These are phyloP conservation scores for Drosophila tripunctata DNA, from an alignment of 2,888 invertebrate species.

Conservation along the genomic window DNA sequence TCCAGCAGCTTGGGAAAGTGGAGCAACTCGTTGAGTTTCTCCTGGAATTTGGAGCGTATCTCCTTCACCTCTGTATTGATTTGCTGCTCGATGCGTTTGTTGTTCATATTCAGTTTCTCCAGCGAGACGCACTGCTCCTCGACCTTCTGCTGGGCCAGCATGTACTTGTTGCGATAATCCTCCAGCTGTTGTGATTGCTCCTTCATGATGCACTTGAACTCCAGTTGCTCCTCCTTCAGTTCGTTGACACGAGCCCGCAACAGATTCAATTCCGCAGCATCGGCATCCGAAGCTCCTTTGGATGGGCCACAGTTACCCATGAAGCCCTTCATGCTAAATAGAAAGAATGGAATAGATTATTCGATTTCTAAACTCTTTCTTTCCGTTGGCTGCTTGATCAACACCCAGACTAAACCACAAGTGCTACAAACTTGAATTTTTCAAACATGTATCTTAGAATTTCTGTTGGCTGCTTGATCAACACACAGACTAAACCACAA, in stretches of 20 bases:
- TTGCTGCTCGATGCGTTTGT: conserved; percentile 83
- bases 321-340: conserved; percentile 68
- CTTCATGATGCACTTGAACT: conserved; percentile 83
- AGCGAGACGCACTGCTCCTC: conserved; percentile 82
- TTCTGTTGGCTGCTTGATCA: too few relatives aligned
- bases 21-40: conserved; percentile 82
- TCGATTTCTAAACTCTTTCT: too few relatives aligned
- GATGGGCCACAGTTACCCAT: conserved; percentile 52
- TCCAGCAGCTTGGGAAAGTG: conserved; percentile 83
- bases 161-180: conserved; percentile 83
- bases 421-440: too few relatives aligned
- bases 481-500: too few relatives aligned
- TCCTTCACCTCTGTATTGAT: conserved; percentile 83
- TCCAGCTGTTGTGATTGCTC: conserved; percentile 83
- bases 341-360: neutral
- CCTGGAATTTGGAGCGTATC: conserved; percentile 83
- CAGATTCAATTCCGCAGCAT: conserved; percentile 75
- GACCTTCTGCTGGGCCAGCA: conserved; percentile 82
- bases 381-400: too few relatives aligned
- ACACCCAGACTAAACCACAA: too few relatives aligned
- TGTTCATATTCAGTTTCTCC: conserved; percentile 82
- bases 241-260: conserved; percentile 79
- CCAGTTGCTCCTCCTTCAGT: conserved; percentile 81
- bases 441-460: too few relatives aligned
- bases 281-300: conserved; percentile 56